Conservation (phyloP, 2,888 invertebrate species). For the Aphodius sticticus region DNA sequence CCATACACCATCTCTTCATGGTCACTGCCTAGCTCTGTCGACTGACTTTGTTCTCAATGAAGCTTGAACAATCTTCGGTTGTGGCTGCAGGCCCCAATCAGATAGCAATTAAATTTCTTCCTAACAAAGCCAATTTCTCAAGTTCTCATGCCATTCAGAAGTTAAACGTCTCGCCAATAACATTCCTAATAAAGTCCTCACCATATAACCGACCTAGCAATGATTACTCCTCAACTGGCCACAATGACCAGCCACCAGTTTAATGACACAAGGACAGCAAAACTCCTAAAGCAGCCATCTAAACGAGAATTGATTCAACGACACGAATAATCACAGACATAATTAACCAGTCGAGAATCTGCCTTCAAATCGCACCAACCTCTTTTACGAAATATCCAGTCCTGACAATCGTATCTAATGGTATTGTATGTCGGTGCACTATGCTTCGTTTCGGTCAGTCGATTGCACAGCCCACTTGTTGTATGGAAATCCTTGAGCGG, state of each 20-base stretch:
- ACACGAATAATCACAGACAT: background rate
- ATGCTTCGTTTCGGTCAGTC: conserved; percentile 13
- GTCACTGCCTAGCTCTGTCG: no score
- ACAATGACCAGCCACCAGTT: background rate
- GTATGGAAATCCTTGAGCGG: conserved; percentile 48
- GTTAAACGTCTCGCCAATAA: background rate
- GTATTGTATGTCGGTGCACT: background rate
- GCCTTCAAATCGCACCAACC: background rate
- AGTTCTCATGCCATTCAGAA: background rate
- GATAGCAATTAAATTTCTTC: background rate
- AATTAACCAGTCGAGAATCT: background rate
- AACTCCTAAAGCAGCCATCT: background rate
- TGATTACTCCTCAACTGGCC: background rate
- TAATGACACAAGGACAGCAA: background rate
- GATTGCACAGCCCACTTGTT: conserved; percentile 21
- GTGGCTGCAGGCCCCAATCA: no score
- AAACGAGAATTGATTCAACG: background rate
- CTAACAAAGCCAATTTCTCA: background rate
- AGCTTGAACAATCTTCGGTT: no score
- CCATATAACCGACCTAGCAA: background rate
- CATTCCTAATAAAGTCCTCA: background rate
- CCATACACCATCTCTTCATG: no score
- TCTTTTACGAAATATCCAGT: background rate
- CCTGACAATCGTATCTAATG: conserved; percentile 4
- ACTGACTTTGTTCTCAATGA: no score